Base-by-base conservation (phyloP, 2,797 vertebrate species). In the Anableps anableps region DNA sequence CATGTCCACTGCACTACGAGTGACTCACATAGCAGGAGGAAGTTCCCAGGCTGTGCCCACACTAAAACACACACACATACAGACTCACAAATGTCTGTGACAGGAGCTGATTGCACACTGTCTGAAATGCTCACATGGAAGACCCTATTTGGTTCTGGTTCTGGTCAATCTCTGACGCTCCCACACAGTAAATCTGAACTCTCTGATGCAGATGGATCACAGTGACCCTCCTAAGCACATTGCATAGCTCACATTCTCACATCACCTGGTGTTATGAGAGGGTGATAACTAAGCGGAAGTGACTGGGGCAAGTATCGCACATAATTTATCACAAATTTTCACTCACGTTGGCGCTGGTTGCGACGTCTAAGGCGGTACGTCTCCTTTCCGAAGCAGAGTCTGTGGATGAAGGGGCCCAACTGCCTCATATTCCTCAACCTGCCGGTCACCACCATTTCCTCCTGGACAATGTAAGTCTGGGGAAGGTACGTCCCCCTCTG, bases 401-500 rank as follows among this genome's bases (percentile, higher is more conserved):
- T 95, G 94, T 97, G 95, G 94, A 99, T 99, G 92, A 97, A 98
- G 16, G 97, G 96, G 70, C 98, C 98, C 36, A 99, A 96, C 88
- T 97, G 95, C 83, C 97, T 96, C 95, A 97, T 95, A 94, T 97
- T 98, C 14, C 93, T 95, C 91, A 99, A 92, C 0, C 96, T 95
- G 74, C 98, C 97, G 0, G 96, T 97, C 70, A 98, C 97, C 1
- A 97, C 90, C 98, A 98, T 97, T 93, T 99, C 97, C 93, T 99
- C 98, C 89, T 98, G 97, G 89, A 99, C 93, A 79, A 99, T 96
- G 95, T 99, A 98, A 0, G 97, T 98, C 95, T 99, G 97, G 4
- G 98, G 97, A 86, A 99, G 95, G 94, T 98, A 98, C 0, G 96
- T 97, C 62, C 97, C 98, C 34, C 96, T 97, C 98, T 99, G 96